phyloP scores from a whole-genome alignment of 2,888 invertebrate species.

The Synergus laeviventris region DNA sequence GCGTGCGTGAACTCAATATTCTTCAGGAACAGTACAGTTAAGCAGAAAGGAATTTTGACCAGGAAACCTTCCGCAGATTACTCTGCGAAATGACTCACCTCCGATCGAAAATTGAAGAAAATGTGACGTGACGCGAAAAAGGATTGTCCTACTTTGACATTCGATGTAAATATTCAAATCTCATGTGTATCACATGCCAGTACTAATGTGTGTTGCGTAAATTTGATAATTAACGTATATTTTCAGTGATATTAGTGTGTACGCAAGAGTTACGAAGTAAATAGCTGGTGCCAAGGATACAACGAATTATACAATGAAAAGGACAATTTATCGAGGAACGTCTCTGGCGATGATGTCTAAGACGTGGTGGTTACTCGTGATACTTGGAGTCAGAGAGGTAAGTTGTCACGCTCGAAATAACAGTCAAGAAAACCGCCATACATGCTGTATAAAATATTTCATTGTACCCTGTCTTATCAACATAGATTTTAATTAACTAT shows the following conservation, averaged over 20 bases:
- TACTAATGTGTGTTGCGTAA: background rate
- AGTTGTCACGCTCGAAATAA: background rate
- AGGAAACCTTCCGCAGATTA: background rate
- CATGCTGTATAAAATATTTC: background rate
- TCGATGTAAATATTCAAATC: slow-evolving; percentile 1
- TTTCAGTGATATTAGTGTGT: slow-evolving; percentile 4
- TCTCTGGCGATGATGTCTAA: slow-evolving; percentile 13
- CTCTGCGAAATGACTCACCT: slow-evolving; percentile 23
- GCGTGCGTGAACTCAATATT: background rate
- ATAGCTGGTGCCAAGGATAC: background rate
- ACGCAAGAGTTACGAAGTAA: background rate
- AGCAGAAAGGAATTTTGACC: background rate
- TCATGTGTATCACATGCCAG: background rate
- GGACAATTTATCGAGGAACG: slow-evolving; percentile 11
- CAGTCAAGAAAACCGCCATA: background rate
- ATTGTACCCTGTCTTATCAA: background rate
- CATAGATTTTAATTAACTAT: background rate
- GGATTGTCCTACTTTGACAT: slow-evolving; percentile 6
- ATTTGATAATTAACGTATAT: background rate
- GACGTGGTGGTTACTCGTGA: slow-evolving; percentile 30
- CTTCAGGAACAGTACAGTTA: no score
- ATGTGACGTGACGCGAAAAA: background rate
- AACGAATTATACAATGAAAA: slow-evolving; percentile 23
- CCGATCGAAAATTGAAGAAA: slow-evolving; percentile 21
- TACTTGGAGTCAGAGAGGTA: slow-evolving; percentile 32